A percentile compares a stretch with the other conserved stretches of the same genome.
phyloP scores from a whole-genome alignment of 2,888 invertebrate genomes.

The Eledona agricola region DNA sequence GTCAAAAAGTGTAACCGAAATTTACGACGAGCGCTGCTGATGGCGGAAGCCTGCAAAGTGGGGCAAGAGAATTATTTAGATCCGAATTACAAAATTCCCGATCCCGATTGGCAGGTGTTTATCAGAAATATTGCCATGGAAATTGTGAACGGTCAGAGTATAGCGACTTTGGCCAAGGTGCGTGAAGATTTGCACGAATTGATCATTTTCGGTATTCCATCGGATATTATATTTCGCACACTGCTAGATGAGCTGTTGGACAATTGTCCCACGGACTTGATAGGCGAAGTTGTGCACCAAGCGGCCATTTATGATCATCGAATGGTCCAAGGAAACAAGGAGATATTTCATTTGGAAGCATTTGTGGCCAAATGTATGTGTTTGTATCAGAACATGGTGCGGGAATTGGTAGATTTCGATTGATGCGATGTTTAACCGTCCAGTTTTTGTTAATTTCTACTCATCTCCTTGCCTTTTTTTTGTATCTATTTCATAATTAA shows the following conservation, averaged over 20 bases:
- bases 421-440: too few relatives aligned
- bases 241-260: slow-evolving; percentile 83
- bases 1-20: slow-evolving; percentile 86
- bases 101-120: slow-evolving; percentile 94
- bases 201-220: slow-evolving; percentile 91
- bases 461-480: too few relatives aligned
- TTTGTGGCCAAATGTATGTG: slow-evolving; percentile 97
- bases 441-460: too few relatives aligned
- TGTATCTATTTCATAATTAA: too few relatives aligned
- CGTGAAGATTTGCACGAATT: slow-evolving; percentile 92
- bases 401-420: slow-evolving; percentile 72
- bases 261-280: slow-evolving; percentile 89
- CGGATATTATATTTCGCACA: slow-evolving; percentile 89
- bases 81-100: slow-evolving; percentile 81
- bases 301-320: slow-evolving; percentile 94
- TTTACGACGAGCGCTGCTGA: slow-evolving; percentile 88
- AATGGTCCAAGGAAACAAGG: slow-evolving; percentile 90
- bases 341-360: slow-evolving; percentile 96
- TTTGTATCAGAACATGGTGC: slow-evolving; percentile 88
- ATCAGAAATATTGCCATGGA: slow-evolving; percentile 83
- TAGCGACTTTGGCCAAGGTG: slow-evolving; percentile 83
- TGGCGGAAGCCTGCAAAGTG: slow-evolving; percentile 93
- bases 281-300: slow-evolving; percentile 77
- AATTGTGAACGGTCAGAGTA: slow-evolving; percentile 75
- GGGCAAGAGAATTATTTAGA: slow-evolving; percentile 85